A percentile compares a stretch with the other conserved stretches of the same genome.
phyloP scores from a whole-genome alignment of 2,797 vertebrate species.

The Schizothorax lantsangensis region DNA sequence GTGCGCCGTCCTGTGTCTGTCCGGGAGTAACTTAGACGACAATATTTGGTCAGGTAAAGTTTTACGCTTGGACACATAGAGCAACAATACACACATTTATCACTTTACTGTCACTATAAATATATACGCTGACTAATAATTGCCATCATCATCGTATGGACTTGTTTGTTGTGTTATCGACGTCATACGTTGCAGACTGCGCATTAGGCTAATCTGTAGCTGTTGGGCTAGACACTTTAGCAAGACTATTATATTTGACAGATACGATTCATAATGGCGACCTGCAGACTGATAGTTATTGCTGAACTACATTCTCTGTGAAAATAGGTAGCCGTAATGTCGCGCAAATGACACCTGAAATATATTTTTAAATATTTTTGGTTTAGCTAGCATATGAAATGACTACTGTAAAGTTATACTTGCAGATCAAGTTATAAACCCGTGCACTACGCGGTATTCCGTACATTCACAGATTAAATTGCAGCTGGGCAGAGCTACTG shows the following conservation, averaged over 20 bases:
- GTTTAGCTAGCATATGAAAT: background rate
- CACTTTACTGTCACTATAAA: background rate
- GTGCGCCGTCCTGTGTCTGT: slow-evolving; percentile 55
- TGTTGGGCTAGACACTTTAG: slow-evolving; percentile 23
- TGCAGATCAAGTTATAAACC: background rate
- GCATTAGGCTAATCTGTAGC: slow-evolving; percentile 22
- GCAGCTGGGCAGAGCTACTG: background rate
- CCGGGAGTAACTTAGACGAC: slow-evolving; percentile 46
- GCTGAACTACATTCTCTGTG: background rate
- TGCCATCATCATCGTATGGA: background rate
- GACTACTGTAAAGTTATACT: background rate
- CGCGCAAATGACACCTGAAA: background rate
- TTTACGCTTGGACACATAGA: background rate
- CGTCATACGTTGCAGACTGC: slow-evolving; percentile 3
- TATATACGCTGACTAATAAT: background rate
- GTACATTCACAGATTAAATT: background rate
- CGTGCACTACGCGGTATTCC: background rate
- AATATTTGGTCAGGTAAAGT: slow-evolving; percentile 58
- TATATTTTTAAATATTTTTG: background rate
- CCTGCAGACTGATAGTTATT: background rate
- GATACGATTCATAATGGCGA: background rate
- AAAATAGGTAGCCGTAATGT: background rate
- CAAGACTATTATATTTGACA: slow-evolving; percentile 1
- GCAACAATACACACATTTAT: background rate
- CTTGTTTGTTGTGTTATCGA: background rate